These are phyloP conservation scores for Bufotes viridis DNA, from an alignment of 2,797 vertebrate species.

Conservation along the genomic window DNA sequence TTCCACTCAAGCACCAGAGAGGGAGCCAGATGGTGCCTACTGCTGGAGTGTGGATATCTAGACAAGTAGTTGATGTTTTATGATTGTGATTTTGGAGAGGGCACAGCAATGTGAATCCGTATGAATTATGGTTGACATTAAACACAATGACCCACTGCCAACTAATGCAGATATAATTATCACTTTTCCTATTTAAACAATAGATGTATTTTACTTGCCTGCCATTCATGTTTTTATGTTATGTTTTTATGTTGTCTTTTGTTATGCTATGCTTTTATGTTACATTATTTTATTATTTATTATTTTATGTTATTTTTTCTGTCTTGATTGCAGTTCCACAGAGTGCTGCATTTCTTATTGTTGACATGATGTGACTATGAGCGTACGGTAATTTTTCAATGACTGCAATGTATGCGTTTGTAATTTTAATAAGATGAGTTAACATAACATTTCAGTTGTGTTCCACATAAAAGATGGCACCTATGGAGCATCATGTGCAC, in stretches of 20 bases:
- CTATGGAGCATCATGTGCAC: conserved; percentile 45
- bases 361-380: neutral
- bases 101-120: neutral
- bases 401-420: conserved; percentile 8
- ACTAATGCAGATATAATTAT: neutral
- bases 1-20: neutral
- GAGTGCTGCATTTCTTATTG: neutral
- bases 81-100: neutral
- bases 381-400: neutral
- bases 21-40: neutral
- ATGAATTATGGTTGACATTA: neutral
- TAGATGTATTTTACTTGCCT: neutral
- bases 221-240: neutral
- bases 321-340: neutral
- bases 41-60: neutral
- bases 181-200: neutral
- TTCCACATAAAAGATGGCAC: conserved; percentile 39
- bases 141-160: neutral
- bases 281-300: too few relatives aligned
- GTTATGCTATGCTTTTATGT: too few relatives aligned
- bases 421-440: neutral
- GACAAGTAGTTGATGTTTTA: too few relatives aligned
- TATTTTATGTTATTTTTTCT: neutral
- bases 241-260: neutral
- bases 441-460: conserved; percentile 38